Evolutionary conservation across 2,888 invertebrate genomes (phyloP).

Genomic region (Xylota segnis): DNA sequence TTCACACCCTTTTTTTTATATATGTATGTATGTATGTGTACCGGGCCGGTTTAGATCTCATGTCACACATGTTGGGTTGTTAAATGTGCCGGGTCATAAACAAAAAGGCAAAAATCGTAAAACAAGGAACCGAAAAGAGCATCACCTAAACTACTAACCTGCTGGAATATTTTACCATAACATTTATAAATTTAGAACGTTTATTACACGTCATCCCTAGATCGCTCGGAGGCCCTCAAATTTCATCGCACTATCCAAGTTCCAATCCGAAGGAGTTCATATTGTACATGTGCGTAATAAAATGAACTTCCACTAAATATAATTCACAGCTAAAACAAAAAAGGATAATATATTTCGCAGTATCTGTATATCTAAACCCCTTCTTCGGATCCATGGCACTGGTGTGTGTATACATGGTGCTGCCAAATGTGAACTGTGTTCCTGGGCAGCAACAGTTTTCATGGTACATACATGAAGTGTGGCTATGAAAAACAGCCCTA

Average conservation of each 20-base stretch:
- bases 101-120: slow-evolving; percentile 53
- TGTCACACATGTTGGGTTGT: slow-evolving; percentile 49
- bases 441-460: slow-evolving; percentile 48
- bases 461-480: slow-evolving; percentile 19
- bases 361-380: slow-evolving; percentile 24
- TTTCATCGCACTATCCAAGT: slow-evolving; percentile 34
- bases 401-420: background rate
- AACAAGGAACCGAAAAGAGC: slow-evolving; percentile 34
- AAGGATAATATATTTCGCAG: slow-evolving; percentile 42
- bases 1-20: slow-evolving; percentile 35
- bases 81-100: slow-evolving; percentile 54
- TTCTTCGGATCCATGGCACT: background rate
- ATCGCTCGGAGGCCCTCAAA: slow-evolving; percentile 2
- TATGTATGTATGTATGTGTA: no score
- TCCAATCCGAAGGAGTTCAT: slow-evolving; percentile 44
- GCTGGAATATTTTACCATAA: slow-evolving; percentile 50
- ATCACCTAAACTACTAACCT: slow-evolving; percentile 38
- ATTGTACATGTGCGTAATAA: slow-evolving; percentile 47
- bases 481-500: slow-evolving; percentile 17
- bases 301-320: slow-evolving; percentile 63
- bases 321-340: slow-evolving; percentile 53
- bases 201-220: slow-evolving; percentile 29
- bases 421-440: slow-evolving; percentile 27
- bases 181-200: slow-evolving; percentile 57
- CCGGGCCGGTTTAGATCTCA: background rate